Evolutionary conservation across 2,113 vertebrate genomes (phyloP), one percentile per base, ranked within the genome.

Genomic region (Boleophthalmus pectinirostris): DNA sequence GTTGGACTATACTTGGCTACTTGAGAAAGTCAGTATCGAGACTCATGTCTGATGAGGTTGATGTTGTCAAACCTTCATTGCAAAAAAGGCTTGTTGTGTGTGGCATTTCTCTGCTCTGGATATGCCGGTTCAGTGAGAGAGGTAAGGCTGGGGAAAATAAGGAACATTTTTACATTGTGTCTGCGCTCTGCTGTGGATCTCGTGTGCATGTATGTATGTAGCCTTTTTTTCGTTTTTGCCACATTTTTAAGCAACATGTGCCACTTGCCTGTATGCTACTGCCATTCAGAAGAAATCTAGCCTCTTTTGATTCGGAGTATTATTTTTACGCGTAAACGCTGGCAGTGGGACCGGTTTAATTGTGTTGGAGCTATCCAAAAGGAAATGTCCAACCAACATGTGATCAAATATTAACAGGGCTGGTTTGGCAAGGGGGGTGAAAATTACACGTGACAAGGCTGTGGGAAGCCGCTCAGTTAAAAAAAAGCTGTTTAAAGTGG

Each of bases 331-430:
- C 75, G 69, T 80, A 54, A 79, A 77, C 68, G 78, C 78, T 71
- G 67, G 74, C 89, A 87, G 85, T 78, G 65, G 82, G 80, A 83
- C 85, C 73, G 82, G 82, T 83, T 87, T 91, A 43, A 64, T 91
- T 89, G 82, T 91, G 90, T 81, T 88, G 90, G 79, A 84, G 82
- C 83, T 87, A 87, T 89, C 74, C 91, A 75, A 86, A 90, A 91
- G 88, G 93, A 94, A 93, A 92, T 93, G 91, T 94, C 93, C 92
- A 89, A 88, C 92, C 91, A 92, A 94, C 94, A 94, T 96, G 95
- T 95, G 94, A 96, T 95, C 93, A 93, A 91, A 95, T 95, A 93
- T 94, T 94, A 94, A 94, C 94, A 92, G 92, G 93, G 94, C 94
- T 87, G 92, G 86, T 94, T 94, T 95, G 94, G 92, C 92, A 93